Evolutionary conservation across 2,888 invertebrate genomes (phyloP), one percentile per base, ranked within the genome.

Genomic region (Drosophila lacicola): DNA sequence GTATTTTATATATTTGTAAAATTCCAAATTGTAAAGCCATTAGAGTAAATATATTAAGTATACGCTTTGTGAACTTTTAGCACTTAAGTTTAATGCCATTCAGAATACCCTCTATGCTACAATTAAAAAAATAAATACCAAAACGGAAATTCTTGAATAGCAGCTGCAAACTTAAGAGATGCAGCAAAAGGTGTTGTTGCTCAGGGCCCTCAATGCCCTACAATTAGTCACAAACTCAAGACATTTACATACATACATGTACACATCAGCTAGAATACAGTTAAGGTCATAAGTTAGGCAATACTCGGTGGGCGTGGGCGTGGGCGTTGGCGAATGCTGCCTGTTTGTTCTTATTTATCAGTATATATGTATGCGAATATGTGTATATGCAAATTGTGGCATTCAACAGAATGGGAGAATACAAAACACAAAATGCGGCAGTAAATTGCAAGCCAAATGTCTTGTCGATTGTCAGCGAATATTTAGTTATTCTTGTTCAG

Each of bases 401-500:
- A 70, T 44, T 54, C 53, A 57, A 53, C 50, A 53, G 44, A 75
- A 55, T 37, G 21, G 46, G 51, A 46, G 57, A 68, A 61, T 44
- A 60, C 14, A 65, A 70, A 19, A 41, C 36, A 61, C 50, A 51
- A 72, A 81, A 70, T 71, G 65, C 50, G 62, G 60, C 74, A 44
- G 68, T 81, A 78, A 81, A 78, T 78, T 69, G 70, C 61, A 46
- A 37, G 42, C 46, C 56, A 54, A 72, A 64, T 73, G 42, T 51
- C 69, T 42, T 42, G 49, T 58, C 50, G 63, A 70, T 70, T 75
- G 37, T 45, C 68, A 68, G 62, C 25, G 47, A 45, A 47, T 33
- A 60, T 51, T 78, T 67, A 75, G 70, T 84, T 84, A 81, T 78
- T 58, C 64, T 67, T 61, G 71, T 63, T 70, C 53, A 50, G 19